Evolutionary conservation across 2,797 vertebrate species (phyloP).

Genomic region (Pangasius krempfi): DNA sequence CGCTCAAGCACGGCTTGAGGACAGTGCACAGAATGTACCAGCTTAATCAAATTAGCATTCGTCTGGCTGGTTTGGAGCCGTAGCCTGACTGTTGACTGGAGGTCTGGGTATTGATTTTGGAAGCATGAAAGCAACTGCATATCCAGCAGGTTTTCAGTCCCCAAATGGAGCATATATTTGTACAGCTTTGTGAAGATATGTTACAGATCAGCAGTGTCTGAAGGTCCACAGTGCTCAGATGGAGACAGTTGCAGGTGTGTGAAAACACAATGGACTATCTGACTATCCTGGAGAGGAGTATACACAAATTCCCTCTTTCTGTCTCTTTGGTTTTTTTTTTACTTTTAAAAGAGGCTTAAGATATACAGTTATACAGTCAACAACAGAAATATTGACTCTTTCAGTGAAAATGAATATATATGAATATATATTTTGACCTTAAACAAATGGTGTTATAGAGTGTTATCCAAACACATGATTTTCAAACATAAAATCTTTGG

Average conservation of each 20-base stretch:
- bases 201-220: slow-evolving; percentile 40
- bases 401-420: neutral
- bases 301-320: neutral
- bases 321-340: neutral
- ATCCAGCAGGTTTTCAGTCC: slow-evolving; percentile 37
- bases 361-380: neutral
- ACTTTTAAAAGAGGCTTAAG: neutral
- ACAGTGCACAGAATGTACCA: slow-evolving; percentile 28
- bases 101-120: slow-evolving; percentile 56
- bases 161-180: slow-evolving; percentile 47
- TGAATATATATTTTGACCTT: neutral
- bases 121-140: slow-evolving; percentile 43
- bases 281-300: neutral
- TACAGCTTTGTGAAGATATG: slow-evolving; percentile 49
- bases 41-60: slow-evolving; percentile 46
- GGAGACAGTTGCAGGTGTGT: slow-evolving; percentile 49
- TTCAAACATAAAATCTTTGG: neutral
- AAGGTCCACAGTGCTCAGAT: slow-evolving; percentile 26
- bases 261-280: neutral
- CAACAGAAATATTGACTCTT: neutral
- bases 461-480: neutral
- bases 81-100: slow-evolving; percentile 26
- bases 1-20: neutral
- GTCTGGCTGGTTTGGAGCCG: slow-evolving; percentile 22
- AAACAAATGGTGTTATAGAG: neutral